Conservation (phyloP, 2,888 invertebrate genomes). For the Dioctria linearis region DNA sequence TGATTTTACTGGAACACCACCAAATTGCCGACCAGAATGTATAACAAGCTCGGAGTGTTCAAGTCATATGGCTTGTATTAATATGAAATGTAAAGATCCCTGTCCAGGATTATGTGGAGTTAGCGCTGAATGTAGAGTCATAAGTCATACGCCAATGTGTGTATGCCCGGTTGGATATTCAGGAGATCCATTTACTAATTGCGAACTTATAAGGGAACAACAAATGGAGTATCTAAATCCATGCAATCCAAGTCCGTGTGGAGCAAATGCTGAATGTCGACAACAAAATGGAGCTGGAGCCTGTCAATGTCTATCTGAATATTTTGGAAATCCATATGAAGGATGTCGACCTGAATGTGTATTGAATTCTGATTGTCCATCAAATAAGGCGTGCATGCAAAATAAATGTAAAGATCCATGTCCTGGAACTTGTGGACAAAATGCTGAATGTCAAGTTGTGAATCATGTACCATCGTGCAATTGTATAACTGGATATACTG, state of each 20-base stretch:
- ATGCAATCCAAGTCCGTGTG: slow-evolving; percentile 77
- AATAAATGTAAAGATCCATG: slow-evolving; percentile 86
- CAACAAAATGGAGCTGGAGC: slow-evolving; percentile 77
- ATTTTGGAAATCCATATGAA: slow-evolving; percentile 85
- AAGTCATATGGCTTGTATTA: slow-evolving; percentile 80
- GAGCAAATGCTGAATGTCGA: slow-evolving; percentile 81
- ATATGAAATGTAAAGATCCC: slow-evolving; percentile 83
- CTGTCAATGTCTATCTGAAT: slow-evolving; percentile 81
- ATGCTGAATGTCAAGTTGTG: slow-evolving; percentile 81
- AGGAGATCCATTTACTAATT: slow-evolving; percentile 85
- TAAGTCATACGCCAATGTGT: slow-evolving; percentile 83
- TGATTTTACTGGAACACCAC: slow-evolving; percentile 80
- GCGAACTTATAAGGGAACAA: slow-evolving; percentile 70
- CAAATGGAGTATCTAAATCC: slow-evolving; percentile 73
- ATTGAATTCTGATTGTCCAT: slow-evolving; percentile 81
- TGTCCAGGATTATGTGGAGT: slow-evolving; percentile 81
- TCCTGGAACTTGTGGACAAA: slow-evolving; percentile 83
- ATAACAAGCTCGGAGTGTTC: slow-evolving; percentile 83
- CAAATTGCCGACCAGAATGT: slow-evolving; percentile 86
- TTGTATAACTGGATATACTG: slow-evolving; percentile 81
- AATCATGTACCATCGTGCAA: slow-evolving; percentile 81
- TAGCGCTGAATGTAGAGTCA: slow-evolving; percentile 82
- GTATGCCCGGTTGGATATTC: slow-evolving; percentile 78
- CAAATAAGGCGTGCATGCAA: slow-evolving; percentile 79
- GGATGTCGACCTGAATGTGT: slow-evolving; percentile 84